These are phyloP conservation scores for Vicugna pacos DNA, from an alignment of 2,113 vertebrate species.

Conservation along the genomic window DNA sequence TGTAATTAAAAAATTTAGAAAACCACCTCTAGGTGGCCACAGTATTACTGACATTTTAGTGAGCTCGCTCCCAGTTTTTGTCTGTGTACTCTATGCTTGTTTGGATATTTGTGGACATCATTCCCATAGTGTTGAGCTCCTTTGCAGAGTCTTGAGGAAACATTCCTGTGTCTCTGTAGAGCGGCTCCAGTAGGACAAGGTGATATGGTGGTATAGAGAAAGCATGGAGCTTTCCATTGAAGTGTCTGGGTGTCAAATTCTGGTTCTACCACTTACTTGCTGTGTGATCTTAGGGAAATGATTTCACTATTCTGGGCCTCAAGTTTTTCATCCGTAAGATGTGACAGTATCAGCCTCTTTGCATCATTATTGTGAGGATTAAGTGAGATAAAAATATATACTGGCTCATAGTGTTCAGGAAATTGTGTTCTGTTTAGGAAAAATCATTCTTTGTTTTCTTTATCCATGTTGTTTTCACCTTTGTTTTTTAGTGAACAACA, in stretches of 20 bases:
- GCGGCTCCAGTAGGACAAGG: not conserved
- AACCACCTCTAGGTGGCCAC: not conserved
- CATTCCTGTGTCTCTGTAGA: not conserved
- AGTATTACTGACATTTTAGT: not conserved
- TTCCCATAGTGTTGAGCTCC: not conserved
- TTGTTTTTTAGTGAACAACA: slow-evolving; percentile 90
- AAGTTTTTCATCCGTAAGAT: not conserved
- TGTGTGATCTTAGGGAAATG: not conserved
- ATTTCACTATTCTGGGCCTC: not conserved
- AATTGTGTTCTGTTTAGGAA: not conserved
- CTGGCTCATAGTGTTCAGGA: not conserved
- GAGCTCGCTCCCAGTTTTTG: not conserved
- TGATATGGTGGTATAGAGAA: not conserved
- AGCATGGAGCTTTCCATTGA: not conserved
- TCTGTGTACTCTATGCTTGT: not conserved
- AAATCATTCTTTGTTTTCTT: not conserved
- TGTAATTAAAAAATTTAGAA: not conserved
- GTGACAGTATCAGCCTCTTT: not conserved
- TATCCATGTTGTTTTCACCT: not conserved
- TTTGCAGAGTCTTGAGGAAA: not conserved
- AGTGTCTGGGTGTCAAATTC: not conserved
- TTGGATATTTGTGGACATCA: not conserved
- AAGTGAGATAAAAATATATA: not conserved
- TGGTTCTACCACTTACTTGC: not conserved
- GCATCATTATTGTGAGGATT: not conserved